A percentile compares a stretch with the other conserved stretches of the same genome.
Evolutionary conservation across 2,113 vertebrate genomes (phyloP).

Genomic region (Heterochromis multidens): DNA sequence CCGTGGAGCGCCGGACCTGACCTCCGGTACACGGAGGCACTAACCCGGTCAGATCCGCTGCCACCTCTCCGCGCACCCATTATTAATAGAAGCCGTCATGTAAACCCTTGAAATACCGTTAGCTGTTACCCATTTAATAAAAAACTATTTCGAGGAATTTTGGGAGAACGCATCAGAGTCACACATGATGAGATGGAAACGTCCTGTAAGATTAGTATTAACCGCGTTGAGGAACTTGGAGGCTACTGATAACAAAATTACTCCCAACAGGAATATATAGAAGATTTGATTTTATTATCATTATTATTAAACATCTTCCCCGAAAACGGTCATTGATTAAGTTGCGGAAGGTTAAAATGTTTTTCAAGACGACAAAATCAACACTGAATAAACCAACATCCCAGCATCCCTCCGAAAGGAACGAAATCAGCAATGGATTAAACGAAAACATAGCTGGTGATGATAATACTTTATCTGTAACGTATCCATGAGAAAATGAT

Average conservation of each 20-base stretch:
- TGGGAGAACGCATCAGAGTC: not conserved
- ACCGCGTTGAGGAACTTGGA: not conserved
- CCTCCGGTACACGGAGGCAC: not conserved
- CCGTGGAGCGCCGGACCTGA: not conserved
- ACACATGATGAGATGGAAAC: not conserved
- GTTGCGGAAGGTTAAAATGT: not conserved
- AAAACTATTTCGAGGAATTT: not conserved
- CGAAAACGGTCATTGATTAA: not conserved
- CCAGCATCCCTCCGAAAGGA: not conserved
- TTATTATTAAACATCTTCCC: not conserved
- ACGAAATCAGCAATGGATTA: not conserved
- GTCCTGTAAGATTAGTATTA: not conserved
- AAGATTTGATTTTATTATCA: not conserved
- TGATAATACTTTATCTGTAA: not conserved
- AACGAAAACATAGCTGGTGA: no score
- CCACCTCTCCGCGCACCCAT: not conserved
- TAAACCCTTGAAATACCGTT: no score
- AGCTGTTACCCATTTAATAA: not conserved
- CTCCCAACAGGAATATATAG: not conserved
- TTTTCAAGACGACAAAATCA: not conserved
- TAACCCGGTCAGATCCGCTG: not conserved
- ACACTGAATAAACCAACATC: not conserved
- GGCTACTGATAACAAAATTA: not conserved
- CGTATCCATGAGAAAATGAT: not conserved
- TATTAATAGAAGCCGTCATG: no score